Base-by-base conservation (phyloP, 2,797 vertebrate genomes). In the Aldrovandia affinis region DNA sequence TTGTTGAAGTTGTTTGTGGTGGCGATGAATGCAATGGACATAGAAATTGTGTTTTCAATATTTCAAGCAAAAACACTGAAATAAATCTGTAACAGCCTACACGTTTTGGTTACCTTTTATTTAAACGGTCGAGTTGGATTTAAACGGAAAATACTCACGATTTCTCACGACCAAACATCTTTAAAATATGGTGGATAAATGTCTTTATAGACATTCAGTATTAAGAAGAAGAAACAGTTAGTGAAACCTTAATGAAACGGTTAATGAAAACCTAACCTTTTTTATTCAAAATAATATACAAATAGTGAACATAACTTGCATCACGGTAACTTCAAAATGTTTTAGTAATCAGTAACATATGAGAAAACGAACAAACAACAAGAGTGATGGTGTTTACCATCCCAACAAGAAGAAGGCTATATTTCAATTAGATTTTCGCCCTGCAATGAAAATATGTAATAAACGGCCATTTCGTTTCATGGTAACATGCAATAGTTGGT, bases 401-500 rank as follows among this genome's bases (percentile, higher is more conserved):
- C 10, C 39, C 47, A 47, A n/a, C 12, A 12, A 52, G 28, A 52
- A 52, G 30, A n/a, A n/a, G n/a, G n/a, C n/a, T 25, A 75, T 18
- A 70, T 33, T 42, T 42, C 39, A 75, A 39, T 30, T 25, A 6
- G 70, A 75, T 39, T 75, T 75, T 44, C 36, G n/a, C 84, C 87
- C 88, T n/a, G 87, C 80, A 18, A 68, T 89, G 85, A 92, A 85
- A 93, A 94, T 92, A 92, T 93, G 92, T 89, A 84, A 89, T 91
- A 89, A 91, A 75, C 50, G 85, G 85, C 88, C 89, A 78, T 87
- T 80, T 86, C 86, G 39, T 84, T 84, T 91, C 89, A 61, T 9
- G 0, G 9, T 83, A 65, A 88, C 50, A 57, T 77, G 25, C 57
- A 10, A 28, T 75, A 18, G 18, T 33, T 75, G 47, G 28, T 39